Conservation (phyloP, 2,113 vertebrate genomes). For the Saccopteryx bilineata region DNA sequence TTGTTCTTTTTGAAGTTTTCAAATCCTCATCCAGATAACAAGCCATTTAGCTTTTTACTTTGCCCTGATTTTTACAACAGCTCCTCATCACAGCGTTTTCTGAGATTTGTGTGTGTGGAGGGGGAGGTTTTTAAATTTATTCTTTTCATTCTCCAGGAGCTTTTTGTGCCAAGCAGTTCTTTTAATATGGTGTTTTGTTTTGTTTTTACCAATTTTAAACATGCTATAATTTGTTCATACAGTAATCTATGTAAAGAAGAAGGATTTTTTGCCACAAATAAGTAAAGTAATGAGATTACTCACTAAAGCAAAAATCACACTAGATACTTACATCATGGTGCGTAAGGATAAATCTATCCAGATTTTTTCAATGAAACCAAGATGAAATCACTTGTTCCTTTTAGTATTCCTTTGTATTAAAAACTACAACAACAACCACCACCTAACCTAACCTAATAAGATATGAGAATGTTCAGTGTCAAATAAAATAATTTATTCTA, state of each 20-base stretch:
- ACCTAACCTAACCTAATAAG: not conserved
- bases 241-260: not conserved
- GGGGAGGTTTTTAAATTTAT: not conserved
- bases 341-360: not conserved
- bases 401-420: not conserved
- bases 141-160: slow-evolving; percentile 21
- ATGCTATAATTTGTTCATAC: not conserved
- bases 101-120: not conserved
- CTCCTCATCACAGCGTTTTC: not conserved
- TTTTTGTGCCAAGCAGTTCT: slow-evolving; percentile 11
- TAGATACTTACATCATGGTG: not conserved
- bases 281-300: not conserved
- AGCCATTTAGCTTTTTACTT: not conserved
- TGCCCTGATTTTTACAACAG: slow-evolving; percentile 29
- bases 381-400: not conserved
- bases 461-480: not conserved
- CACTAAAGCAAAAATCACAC: not conserved
- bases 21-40: not conserved
- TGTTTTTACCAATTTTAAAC: slow-evolving; percentile 31
- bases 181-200: slow-evolving; percentile 8
- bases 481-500: not conserved
- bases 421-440: not conserved
- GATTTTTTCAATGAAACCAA: not conserved
- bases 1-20: slow-evolving; percentile 2
- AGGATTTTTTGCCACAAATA: slow-evolving; percentile 16